A percentile compares a stretch with the other conserved stretches of the same genome.
Conservation (phyloP, 2,797 vertebrate genomes). For the Mallotus villosus region DNA sequence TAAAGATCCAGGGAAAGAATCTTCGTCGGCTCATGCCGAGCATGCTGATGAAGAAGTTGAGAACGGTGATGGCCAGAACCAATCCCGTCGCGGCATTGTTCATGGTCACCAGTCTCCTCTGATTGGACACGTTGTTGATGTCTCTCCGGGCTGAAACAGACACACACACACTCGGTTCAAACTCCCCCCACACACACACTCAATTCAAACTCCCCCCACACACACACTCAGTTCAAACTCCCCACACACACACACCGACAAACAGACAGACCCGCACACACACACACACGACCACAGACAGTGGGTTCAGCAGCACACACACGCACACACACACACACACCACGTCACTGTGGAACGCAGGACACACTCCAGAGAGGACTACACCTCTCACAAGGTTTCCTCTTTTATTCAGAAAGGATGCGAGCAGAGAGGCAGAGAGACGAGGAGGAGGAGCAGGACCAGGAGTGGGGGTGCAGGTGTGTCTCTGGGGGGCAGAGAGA, state of each 20-base stretch:
- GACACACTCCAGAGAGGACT: background rate
- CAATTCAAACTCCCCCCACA: background rate
- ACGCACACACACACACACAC: too few relatives aligned
- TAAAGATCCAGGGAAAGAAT: background rate
- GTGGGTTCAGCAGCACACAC: background rate
- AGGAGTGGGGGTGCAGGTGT: too few relatives aligned
- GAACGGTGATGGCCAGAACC: background rate
- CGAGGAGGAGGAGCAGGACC: too few relatives aligned
- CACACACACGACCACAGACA: background rate
- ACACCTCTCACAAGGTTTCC: background rate
- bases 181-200: background rate
- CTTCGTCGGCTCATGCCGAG: background rate
- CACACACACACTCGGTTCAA: background rate
- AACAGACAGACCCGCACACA: background rate
- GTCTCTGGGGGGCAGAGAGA: too few relatives aligned
- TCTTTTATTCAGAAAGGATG: background rate
- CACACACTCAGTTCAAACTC: background rate
- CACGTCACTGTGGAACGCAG: too few relatives aligned
- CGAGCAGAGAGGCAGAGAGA: too few relatives aligned
- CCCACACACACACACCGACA: background rate
- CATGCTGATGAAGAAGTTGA: slow-evolving; percentile 1
- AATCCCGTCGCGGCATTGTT: background rate
- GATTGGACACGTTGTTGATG: background rate
- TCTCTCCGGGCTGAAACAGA: background rate
- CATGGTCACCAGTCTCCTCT: background rate